These are phyloP conservation scores for Ursus arctos DNA, from an alignment of 2,113 vertebrate species.

Conservation along the genomic window DNA sequence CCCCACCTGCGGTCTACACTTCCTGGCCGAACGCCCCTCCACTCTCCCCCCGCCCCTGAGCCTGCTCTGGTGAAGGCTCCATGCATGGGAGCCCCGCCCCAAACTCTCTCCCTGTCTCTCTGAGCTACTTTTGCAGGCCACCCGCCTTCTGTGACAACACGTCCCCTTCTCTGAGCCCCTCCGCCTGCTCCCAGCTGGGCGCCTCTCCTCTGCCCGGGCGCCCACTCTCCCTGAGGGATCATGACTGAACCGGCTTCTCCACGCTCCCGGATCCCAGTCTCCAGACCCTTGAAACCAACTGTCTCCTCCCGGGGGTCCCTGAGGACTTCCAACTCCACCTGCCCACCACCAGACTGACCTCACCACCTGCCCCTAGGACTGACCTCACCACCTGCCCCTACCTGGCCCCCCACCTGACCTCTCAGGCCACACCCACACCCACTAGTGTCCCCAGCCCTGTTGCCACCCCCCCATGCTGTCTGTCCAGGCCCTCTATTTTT, in stretches of 20 bases:
- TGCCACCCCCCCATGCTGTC: fast-evolving
- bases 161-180: neutral
- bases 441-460: neutral
- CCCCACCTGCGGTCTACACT: neutral
- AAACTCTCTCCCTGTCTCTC: neutral
- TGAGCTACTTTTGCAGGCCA: neutral
- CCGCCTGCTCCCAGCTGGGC: neutral
- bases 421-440: neutral
- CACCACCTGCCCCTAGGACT: neutral
- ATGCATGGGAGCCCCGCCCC: neutral
- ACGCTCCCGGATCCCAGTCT: neutral
- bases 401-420: neutral
- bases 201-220: neutral
- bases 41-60: too few species aligned
- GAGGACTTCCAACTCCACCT: neutral
- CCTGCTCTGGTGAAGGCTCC: neutral
- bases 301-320: neutral
- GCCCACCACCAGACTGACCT: neutral
- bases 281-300: neutral
- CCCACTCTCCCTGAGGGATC: neutral
- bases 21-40: neutral
- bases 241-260: neutral
- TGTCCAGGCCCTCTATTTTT: too few species aligned
- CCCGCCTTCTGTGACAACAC: neutral
- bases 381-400: neutral